Conservation (phyloP, 2,888 invertebrate species). For the Branchipolynoe longqiensis region DNA sequence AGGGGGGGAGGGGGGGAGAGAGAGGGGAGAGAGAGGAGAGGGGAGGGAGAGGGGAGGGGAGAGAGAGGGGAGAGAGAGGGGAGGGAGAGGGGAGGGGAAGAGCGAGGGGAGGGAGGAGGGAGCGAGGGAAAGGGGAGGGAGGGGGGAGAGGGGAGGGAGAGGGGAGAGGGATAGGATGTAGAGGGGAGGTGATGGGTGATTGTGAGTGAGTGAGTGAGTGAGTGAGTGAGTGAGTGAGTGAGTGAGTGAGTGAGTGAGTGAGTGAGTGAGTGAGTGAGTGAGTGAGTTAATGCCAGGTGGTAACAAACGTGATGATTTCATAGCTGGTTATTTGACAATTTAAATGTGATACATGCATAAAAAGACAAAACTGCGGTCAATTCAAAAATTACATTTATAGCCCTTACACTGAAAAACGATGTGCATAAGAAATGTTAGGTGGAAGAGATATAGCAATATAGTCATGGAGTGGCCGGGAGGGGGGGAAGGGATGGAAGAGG, state of each 20-base stretch:
- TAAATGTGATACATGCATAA: too few species aligned
- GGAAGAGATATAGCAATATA: too few species aligned
- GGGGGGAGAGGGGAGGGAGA: background rate
- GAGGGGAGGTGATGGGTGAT: background rate
- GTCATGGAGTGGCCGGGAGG: too few species aligned
- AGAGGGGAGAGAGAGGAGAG: background rate
- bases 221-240: slow-evolving; percentile 29
- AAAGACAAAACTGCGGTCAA: too few species aligned
- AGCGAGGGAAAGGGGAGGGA: background rate
- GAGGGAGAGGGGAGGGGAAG: background rate
- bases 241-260: slow-evolving; percentile 11
- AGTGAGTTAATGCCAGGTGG: background rate
- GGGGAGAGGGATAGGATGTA: background rate
- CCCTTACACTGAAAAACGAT: too few species aligned
- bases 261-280: background rate
- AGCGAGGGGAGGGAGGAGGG: background rate
- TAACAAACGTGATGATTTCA: too few species aligned
- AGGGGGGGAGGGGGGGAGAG: background rate
- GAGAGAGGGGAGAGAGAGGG: background rate
- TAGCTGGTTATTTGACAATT: too few species aligned
- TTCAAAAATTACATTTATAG: too few species aligned
- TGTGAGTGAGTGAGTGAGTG: background rate
- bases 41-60: background rate
- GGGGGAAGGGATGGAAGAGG: too few species aligned
- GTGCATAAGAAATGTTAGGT: too few species aligned